Evolutionary conservation across 2,888 invertebrate genomes (phyloP), one percentile per base, ranked within the genome.

Genomic region (Apodemia hepburni): DNA sequence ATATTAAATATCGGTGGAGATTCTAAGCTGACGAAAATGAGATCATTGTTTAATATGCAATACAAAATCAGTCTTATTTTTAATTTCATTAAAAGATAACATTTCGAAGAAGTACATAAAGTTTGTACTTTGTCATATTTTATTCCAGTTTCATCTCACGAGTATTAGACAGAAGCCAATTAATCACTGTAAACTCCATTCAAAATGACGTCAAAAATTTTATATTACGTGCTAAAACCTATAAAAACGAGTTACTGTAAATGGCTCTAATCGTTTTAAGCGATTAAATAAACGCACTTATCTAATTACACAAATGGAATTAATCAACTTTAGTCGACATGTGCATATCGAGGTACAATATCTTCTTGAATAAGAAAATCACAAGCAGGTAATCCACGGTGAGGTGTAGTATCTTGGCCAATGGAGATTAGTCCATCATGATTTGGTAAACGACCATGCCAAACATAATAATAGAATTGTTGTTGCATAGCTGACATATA

Each of bases 401-500:
- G 92, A 0, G 94, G 92, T 7, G 94, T 84, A 15, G 94, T 90
- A 78, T 96, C 96, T 78, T 96, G 96, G 0, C 93, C 95, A 1
- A 97, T 93, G 29, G 95, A 90, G 49, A 96, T 85, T 17, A 96
- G 92, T 11, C 92, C 88, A 42, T 90, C 83, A 63, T 93, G 92
- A n/a, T 94, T 93, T 12, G 93, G 87, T 63, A 96, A 87, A 68
- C 92, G 93, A n/a, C 96, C 97, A 70, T 95, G 94, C 92, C 95
- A 94, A 1, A 97, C 96, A 74, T 94, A 97, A 73, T 95, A 94
- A 81, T 96, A 97, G 82, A 97, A 97, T 38, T 97, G 83, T 68
- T 95, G 94, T 76, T 97, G 96, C 92, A 97, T 95, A 12, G 96
- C 95, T 0, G 95, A 93, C 70, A 96, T 93, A 76, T 94, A 97